These are phyloP conservation scores for Hypothenemus hampei DNA, from an alignment of 1,140 invertebrate species.

Conservation along the genomic window DNA sequence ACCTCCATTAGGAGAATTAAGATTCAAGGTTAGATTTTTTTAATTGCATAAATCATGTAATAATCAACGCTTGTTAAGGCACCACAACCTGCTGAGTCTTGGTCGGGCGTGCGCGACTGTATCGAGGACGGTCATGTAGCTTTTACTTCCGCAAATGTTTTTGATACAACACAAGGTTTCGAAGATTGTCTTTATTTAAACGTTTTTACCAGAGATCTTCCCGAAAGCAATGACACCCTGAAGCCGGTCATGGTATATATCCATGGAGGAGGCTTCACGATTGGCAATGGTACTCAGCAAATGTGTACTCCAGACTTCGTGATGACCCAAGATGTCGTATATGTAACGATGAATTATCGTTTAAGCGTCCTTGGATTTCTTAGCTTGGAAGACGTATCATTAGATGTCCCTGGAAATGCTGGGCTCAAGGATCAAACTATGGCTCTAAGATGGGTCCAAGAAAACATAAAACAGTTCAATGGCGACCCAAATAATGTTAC, in stretches of 20 bases:
- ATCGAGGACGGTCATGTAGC: slow-evolving; percentile 48
- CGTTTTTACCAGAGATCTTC: slow-evolving; percentile 46
- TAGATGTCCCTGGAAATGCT: slow-evolving; percentile 53
- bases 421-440: slow-evolving; percentile 58
- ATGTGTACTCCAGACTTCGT: slow-evolving; percentile 57
- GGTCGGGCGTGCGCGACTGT: slow-evolving; percentile 52
- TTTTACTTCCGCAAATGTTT: slow-evolving; percentile 27
- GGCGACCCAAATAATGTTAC: slow-evolving; percentile 58
- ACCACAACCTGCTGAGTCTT: slow-evolving; percentile 50
- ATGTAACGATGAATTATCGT: slow-evolving; percentile 50
- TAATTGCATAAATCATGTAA: neutral
- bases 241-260: slow-evolving; percentile 61
- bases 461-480: slow-evolving; percentile 55
- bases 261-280: slow-evolving; percentile 58
- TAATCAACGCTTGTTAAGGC: slow-evolving; percentile 42
- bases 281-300: slow-evolving; percentile 51
- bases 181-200: slow-evolving; percentile 84
- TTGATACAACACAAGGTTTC: slow-evolving; percentile 43
- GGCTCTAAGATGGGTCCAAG: slow-evolving; percentile 57
- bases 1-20: slow-evolving; percentile 11
- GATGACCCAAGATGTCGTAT: slow-evolving; percentile 51
- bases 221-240: slow-evolving; percentile 7
- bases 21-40: slow-evolving; percentile 26
- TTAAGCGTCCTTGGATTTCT: slow-evolving; percentile 52
- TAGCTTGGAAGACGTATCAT: slow-evolving; percentile 41